Base-by-base conservation (phyloP, 2,888 invertebrate genomes). In the Priocnemis perturbator region DNA sequence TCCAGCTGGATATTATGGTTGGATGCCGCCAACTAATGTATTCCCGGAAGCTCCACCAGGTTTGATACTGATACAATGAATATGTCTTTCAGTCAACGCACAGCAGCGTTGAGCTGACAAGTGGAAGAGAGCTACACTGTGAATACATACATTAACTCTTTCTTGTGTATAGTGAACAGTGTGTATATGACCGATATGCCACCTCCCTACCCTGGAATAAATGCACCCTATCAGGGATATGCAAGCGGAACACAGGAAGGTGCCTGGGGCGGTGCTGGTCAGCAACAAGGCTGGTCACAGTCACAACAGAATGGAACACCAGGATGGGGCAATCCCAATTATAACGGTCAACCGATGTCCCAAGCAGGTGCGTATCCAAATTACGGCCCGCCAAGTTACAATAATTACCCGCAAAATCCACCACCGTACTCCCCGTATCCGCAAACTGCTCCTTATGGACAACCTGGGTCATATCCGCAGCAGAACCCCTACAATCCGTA, bases 131-230 rank as follows among this genome's bases (percentile, higher is more conserved):
- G 5, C 3, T 26, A 5, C 5, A 5, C 26, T 5, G 26, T 37
- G 4, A 37, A 50, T 50, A 9, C n/a, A 20, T 45, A 21, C 15
- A 44, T 21, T 15, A 20, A 0, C 45, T 0, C 1, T 45, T n/a
- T n/a, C 21, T 19, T 60, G 62, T 71, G 71, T 78, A 53, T 93
- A 88, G 93, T 95, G 37, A 95, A 95, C 89, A 93, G 94, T 21
- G 97, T 98, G 26, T 98, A 93, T 89, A 95, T 97, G 92, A 95
- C 95, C 56, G 95, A 96, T 88, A 95, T 93, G 88, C 98, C 98
- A 26, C 98, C 98, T 57, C 98, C 98, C 2, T 98, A 98, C 90
- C 97, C 98, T 17, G 98, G 98, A 67, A 94, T 98, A 76, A 93
- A 91, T 69, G 87, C 90, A 15, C 82, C 85, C 11, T 90, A 90